Percentiles rank a stretch among this genome's conserved stretches.
Evolutionary conservation across 2,113 vertebrate genomes (phyloP).

Genomic region (Noturus placidus): DNA sequence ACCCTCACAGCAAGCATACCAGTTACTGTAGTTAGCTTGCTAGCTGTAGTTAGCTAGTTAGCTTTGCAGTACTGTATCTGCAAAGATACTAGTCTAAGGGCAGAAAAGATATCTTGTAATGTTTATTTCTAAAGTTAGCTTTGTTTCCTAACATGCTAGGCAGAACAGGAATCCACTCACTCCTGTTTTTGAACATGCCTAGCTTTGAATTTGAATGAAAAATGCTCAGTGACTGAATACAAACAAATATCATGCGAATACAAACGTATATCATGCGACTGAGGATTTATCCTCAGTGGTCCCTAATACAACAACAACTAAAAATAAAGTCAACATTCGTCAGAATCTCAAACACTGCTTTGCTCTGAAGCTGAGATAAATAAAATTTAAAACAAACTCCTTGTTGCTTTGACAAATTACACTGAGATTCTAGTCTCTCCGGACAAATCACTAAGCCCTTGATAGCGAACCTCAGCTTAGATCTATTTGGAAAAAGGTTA

Average conservation of each 20-base stretch:
- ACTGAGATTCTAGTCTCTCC: not conserved
- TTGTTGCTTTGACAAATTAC: not conserved
- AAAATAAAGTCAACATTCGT: not conserved
- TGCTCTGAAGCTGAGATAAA: not conserved
- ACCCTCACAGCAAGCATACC: not conserved
- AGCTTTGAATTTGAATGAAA: not conserved
- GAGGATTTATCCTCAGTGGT: not conserved
- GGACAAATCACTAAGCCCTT: conserved; percentile 19
- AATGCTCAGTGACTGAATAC: not conserved
- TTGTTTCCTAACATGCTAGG: not conserved
- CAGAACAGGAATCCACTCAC: not conserved
- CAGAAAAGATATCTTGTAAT: not conserved
- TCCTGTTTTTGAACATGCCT: not conserved
- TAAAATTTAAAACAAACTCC: conserved; percentile 6
- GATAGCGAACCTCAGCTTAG: not conserved
- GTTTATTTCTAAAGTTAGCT: not conserved
- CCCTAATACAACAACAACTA: not conserved
- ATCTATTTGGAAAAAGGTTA: conserved; percentile 30
- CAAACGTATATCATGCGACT: not conserved
- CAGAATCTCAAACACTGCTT: not conserved
- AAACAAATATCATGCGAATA: too few relatives aligned
- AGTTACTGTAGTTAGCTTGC: not conserved
- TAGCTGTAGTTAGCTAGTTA: not conserved
- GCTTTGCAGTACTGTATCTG: too few relatives aligned
- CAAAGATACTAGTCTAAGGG: not conserved